Evolutionary conservation across 2,888 invertebrate genomes (phyloP).

Genomic region (Thera britannica): DNA sequence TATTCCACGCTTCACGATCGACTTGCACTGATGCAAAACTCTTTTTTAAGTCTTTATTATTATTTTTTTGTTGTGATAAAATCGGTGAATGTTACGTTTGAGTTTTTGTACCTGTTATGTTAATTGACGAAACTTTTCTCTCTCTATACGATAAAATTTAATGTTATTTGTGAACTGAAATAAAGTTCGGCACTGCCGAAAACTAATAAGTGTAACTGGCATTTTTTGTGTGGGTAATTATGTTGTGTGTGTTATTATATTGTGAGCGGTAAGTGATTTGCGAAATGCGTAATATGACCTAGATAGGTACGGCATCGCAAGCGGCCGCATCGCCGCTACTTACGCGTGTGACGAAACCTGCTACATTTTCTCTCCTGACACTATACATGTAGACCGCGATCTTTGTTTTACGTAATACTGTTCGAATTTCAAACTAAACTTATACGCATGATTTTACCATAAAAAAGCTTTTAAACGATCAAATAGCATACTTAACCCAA

Average conservation of each 20-base stretch:
- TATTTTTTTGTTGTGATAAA: slow-evolving; percentile 61
- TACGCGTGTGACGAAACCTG: slow-evolving; percentile 59
- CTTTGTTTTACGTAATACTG: slow-evolving; percentile 65
- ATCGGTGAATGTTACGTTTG: slow-evolving; percentile 77
- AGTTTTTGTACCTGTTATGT: slow-evolving; percentile 84
- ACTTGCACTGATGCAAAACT: slow-evolving; percentile 75
- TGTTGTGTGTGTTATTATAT: slow-evolving; percentile 55
- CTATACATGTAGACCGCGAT: slow-evolving; percentile 64
- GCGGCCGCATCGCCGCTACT: slow-evolving; percentile 55
- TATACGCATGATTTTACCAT: not conserved
- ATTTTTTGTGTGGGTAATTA: slow-evolving; percentile 60
- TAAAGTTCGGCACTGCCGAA: slow-evolving; percentile 65
- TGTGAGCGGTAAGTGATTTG: slow-evolving; percentile 64
- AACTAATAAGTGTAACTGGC: slow-evolving; percentile 50
- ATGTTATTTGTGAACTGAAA: slow-evolving; percentile 57
- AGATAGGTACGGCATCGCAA: slow-evolving; percentile 71
- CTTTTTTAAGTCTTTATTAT: slow-evolving; percentile 61
- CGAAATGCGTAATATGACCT: slow-evolving; percentile 77
- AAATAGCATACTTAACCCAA: too few species aligned
- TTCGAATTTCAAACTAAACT: slow-evolving; percentile 9
- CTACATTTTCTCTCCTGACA: slow-evolving; percentile 71
- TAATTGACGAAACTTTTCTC: slow-evolving; percentile 51
- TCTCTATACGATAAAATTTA: slow-evolving; percentile 36
- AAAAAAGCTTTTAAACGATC: not conserved
- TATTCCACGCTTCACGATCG: slow-evolving; percentile 63